These are phyloP conservation scores for Petrolisthes cinctipes DNA, from an alignment of 2,888 invertebrate species.

Conservation along the genomic window DNA sequence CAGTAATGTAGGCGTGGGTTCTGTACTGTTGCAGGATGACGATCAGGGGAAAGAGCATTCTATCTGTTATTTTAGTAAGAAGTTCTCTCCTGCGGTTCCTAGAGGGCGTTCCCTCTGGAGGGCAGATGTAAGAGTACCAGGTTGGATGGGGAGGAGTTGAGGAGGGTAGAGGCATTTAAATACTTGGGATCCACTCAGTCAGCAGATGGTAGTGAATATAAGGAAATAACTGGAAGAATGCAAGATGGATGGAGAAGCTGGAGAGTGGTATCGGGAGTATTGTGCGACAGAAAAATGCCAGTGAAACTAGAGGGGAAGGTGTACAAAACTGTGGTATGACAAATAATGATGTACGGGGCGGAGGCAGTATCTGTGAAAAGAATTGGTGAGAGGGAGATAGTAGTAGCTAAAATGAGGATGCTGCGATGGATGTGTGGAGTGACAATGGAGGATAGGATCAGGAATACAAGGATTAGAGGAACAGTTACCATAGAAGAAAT, in stretches of 20 bases:
- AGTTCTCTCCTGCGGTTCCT: too few relatives aligned
- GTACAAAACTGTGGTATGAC: background rate
- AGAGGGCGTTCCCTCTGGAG: too few relatives aligned
- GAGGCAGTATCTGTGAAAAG: background rate
- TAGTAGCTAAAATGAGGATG: background rate
- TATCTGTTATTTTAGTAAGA: too few relatives aligned
- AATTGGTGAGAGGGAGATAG: background rate
- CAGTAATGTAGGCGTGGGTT: too few relatives aligned
- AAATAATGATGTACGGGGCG: background rate
- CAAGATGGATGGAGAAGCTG: background rate
- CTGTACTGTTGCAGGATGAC: too few relatives aligned
- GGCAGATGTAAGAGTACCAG: too few relatives aligned
- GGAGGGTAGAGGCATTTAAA: background rate
- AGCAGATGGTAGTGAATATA: background rate
- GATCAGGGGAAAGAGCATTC: too few relatives aligned
- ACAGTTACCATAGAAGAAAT: background rate
- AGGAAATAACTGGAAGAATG: background rate
- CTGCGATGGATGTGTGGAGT: background rate
- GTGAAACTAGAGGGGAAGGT: too few relatives aligned
- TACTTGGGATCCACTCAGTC: background rate
- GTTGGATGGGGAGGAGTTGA: background rate
- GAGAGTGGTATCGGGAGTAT: too few relatives aligned
- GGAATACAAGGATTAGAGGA: conserved; percentile 4
- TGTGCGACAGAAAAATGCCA: background rate
- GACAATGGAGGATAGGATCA: background rate